Evolutionary conservation across 2,113 vertebrate genomes (phyloP), one percentile per base, ranked within the genome.

Genomic region (Sporophila hypoxantha): DNA sequence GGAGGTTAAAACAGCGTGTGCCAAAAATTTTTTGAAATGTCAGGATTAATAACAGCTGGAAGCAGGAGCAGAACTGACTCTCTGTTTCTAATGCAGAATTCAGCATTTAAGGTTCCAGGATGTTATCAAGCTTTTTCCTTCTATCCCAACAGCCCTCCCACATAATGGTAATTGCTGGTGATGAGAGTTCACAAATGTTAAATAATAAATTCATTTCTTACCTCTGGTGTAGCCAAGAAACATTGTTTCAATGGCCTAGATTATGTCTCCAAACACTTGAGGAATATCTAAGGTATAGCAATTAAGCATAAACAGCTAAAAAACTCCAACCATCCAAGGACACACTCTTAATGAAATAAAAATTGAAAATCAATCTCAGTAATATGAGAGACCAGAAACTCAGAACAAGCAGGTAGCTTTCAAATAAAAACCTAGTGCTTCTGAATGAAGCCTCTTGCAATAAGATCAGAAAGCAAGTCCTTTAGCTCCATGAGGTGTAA

Each of bases 31-130:
- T 77, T 56, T 37, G 53, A 79, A 93, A 12, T 68, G 61, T 93
- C 89, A 92, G 85, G 69, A 93, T 95, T 95, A 92, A 85, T 87
- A 93, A 77, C 91, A 95, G 88, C 59, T 94, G 52, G 66, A 92
- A 78, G 68, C 19, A 76, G 3, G 11, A 82, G 34, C 46, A 76
- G 82, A 85, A 50, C 41, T n/a, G 71, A 70, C 56, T 88, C 46
- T 77, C 68, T 18, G 44, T 64, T 91, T 25, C 56, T 52, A 79
- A 82, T 21, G 18, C 69, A 75, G 67, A 74, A 39, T 75, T 60
- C n/a, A 88, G 67, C 50, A 80, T 74, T 83, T 76, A 85, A 82
- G 46, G 18, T 71, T 77, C 66, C 57, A 85, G 36, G 60, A 79
- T 79, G 46, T 59, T 94, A 84, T 85, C 46, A 61, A 84, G 41